Evolutionary conservation across 2,797 vertebrate species (phyloP).

Genomic region (Labroides dimidiatus): DNA sequence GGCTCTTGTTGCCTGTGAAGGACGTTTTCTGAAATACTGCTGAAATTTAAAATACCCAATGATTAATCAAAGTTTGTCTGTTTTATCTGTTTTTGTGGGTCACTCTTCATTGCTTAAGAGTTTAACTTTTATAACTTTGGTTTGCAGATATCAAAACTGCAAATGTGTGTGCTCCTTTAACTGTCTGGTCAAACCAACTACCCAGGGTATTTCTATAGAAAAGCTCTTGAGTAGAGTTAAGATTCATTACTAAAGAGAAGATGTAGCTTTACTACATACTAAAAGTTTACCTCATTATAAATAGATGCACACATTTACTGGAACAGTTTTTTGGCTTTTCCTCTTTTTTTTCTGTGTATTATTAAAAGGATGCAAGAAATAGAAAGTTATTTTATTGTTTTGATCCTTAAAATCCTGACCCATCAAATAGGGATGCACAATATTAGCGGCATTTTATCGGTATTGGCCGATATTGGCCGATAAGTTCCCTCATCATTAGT

Average conservation of each 20-base stretch:
- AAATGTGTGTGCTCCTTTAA: background rate
- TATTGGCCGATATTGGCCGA: too few relatives aligned
- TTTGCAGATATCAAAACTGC: background rate
- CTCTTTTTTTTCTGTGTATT: constrained; percentile 30
- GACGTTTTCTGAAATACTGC: background rate
- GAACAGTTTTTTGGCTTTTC: constrained; percentile 46
- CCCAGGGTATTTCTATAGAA: constrained; percentile 7
- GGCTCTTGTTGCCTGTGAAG: background rate
- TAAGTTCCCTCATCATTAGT: too few relatives aligned
- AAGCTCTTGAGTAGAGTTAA: constrained; percentile 1
- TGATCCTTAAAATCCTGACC: too few relatives aligned
- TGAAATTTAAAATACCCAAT: background rate
- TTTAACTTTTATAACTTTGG: background rate
- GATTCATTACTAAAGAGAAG: background rate
- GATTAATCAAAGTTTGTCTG: background rate
- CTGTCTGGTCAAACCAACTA: background rate
- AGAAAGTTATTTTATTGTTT: background rate
- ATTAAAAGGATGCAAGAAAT: constrained; percentile 21
- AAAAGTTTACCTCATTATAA: constrained; percentile 42
- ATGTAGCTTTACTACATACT: constrained; percentile 15
- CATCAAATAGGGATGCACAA: too few relatives aligned
- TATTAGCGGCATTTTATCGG: too few relatives aligned
- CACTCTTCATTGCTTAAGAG: background rate
- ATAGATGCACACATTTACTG: constrained; percentile 11
- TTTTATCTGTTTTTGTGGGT: background rate